These are phyloP conservation scores for Thelaira solivaga DNA, from an alignment of 2,888 invertebrate species.

Conservation along the genomic window DNA sequence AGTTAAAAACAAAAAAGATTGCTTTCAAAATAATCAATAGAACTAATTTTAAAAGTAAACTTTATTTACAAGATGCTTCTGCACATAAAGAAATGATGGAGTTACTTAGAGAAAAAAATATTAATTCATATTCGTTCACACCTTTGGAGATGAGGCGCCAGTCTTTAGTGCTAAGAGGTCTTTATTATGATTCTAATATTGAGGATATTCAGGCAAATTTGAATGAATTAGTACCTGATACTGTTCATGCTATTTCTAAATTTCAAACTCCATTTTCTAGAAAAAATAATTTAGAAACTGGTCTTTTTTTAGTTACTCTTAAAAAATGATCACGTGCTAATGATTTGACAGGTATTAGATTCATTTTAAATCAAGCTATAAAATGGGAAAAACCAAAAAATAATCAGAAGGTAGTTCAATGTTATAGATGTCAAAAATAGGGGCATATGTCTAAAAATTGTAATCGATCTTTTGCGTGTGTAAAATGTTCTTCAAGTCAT, in stretches of 20 bases:
- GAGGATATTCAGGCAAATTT: neutral
- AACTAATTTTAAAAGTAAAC: neutral
- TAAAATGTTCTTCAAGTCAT: neutral
- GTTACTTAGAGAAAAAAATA: neutral
- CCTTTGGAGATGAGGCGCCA: neutral
- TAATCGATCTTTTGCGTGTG: neutral
- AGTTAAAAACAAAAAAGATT: neutral
- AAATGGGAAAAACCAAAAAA: neutral
- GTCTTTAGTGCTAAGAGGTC: neutral
- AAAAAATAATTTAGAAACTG: neutral
- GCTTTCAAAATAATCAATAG: neutral
- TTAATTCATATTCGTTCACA: neutral
- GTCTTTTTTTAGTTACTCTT: neutral
- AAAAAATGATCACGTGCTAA: neutral
- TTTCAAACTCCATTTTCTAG: neutral
- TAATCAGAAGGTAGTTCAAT: neutral
- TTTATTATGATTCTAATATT: neutral
- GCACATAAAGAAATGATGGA: neutral
- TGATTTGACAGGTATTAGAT: neutral
- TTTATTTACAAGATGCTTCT: neutral
- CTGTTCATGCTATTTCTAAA: neutral
- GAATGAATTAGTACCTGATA: neutral
- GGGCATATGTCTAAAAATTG: constrained; percentile 1
- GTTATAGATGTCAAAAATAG: neutral
- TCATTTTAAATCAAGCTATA: neutral